Evolutionary conservation across 2,113 vertebrate genomes (phyloP).

Genomic region (Chlorodrepanis virens): DNA sequence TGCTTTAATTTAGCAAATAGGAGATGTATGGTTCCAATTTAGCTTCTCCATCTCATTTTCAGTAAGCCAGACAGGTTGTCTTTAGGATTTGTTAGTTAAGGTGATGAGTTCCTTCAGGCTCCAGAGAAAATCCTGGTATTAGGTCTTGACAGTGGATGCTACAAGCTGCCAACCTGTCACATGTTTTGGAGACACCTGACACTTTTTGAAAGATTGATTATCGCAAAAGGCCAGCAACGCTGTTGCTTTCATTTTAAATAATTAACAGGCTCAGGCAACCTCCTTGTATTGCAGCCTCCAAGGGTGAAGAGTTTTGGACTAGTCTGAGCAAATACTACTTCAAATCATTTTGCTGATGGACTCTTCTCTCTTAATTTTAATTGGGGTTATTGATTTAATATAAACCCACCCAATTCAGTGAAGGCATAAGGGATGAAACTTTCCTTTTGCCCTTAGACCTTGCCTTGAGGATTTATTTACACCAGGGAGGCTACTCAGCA

Average conservation of each 20-base stretch:
- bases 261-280: not conserved
- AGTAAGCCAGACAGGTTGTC: constrained; percentile 31
- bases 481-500: not conserved
- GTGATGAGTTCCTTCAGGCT: constrained; percentile 6
- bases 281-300: not conserved
- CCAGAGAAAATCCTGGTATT: constrained; percentile 8
- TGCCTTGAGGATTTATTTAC: not conserved
- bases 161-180: not conserved
- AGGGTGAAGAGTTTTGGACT: not conserved
- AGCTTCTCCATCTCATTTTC: not conserved
- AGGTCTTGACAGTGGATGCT: not conserved
- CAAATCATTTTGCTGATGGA: not conserved
- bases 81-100: constrained; percentile 35
- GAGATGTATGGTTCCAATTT: not conserved
- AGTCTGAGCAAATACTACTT: not conserved
- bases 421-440: not conserved
- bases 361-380: not conserved
- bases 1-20: constrained; percentile 30
- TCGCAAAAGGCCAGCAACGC: not conserved
- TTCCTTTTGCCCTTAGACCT: not conserved
- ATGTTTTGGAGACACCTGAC: not conserved
- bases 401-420: not conserved
- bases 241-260: constrained; percentile 22
- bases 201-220: constrained; percentile 17
- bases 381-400: not conserved